These are phyloP conservation scores for Hipposideros larvatus DNA, from an alignment of 2,797 vertebrate genomes.

Conservation along the genomic window DNA sequence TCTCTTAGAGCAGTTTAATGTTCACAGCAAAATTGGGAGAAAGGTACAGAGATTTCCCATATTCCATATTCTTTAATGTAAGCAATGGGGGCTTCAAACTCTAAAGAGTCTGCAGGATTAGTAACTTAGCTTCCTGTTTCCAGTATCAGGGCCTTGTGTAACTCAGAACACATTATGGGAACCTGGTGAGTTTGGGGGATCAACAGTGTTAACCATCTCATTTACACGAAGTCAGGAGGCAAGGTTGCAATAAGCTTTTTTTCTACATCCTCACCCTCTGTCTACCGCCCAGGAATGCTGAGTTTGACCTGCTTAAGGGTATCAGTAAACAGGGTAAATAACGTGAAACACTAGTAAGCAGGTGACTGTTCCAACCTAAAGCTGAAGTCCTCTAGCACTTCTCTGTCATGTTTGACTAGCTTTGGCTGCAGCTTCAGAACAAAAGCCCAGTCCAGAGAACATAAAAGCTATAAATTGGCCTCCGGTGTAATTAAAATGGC, in stretches of 20 bases:
- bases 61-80: conserved; percentile 39
- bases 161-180: conserved; percentile 20
- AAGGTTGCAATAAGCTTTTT: neutral
- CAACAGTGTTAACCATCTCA: neutral
- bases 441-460: neutral
- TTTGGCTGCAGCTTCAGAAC: conserved; percentile 15
- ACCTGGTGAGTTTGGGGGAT: neutral
- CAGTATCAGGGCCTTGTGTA: neutral
- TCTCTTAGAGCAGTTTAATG: neutral
- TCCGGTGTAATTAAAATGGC: conserved; percentile 41
- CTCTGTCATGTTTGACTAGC: neutral
- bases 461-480: conserved; percentile 29
- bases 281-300: neutral
- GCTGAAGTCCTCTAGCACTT: neutral
- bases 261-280: neutral
- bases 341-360: conserved; percentile 34
- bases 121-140: conserved; percentile 24
- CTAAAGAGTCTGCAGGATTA: neutral
- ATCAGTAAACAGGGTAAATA: conserved; percentile 52
- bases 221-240: neutral
- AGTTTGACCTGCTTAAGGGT: conserved; percentile 54
- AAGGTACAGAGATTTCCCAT: neutral
- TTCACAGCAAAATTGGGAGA: neutral
- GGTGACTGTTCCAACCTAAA: conserved; percentile 29
- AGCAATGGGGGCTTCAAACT: neutral